Percentiles rank a stretch among this genome's conserved stretches.
Conservation (phyloP, 1,140 invertebrate species). For the Steinernema khuongi region DNA sequence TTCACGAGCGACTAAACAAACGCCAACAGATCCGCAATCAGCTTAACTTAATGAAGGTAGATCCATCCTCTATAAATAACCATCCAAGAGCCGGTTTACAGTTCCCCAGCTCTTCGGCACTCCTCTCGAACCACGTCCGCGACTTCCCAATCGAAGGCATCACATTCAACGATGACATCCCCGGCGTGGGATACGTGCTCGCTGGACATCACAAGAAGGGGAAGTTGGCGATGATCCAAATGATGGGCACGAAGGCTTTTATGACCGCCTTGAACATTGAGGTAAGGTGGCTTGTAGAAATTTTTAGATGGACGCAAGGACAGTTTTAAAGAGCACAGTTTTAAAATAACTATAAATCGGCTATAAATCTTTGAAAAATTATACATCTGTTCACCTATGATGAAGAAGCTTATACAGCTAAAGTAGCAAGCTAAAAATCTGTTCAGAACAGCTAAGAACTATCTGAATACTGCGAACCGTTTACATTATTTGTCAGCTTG, state of each 20-base stretch:
- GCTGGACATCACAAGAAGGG: constrained; percentile 62
- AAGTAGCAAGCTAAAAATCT: background rate
- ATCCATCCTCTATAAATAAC: constrained; percentile 15
- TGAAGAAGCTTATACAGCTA: too few relatives aligned
- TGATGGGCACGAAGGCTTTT: constrained; percentile 55
- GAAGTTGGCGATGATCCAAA: constrained; percentile 58
- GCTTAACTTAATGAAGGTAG: constrained; percentile 29
- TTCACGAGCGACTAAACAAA: constrained; percentile 62
- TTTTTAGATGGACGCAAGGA: too few relatives aligned
- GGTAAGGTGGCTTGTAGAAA: constrained; percentile 47
- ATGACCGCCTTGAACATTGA: constrained; percentile 61
- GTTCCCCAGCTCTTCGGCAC: background rate
- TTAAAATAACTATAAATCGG: too few relatives aligned
- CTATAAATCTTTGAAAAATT: too few relatives aligned
- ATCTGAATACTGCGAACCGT: too few relatives aligned
- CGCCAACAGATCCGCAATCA: constrained; percentile 55
- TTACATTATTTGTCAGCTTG: too few relatives aligned
- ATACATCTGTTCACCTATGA: too few relatives aligned
- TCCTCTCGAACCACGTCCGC: constrained; percentile 20
- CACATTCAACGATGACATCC: constrained; percentile 40
- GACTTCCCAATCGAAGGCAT: constrained; percentile 51
- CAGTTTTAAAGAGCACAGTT: too few relatives aligned
- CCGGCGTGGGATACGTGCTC: constrained; percentile 56
- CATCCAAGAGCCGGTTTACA: constrained; percentile 17
- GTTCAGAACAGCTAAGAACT: too few relatives aligned